Evolutionary conservation across 2,113 vertebrate genomes (phyloP).

Genomic region (Pitta sordida): DNA sequence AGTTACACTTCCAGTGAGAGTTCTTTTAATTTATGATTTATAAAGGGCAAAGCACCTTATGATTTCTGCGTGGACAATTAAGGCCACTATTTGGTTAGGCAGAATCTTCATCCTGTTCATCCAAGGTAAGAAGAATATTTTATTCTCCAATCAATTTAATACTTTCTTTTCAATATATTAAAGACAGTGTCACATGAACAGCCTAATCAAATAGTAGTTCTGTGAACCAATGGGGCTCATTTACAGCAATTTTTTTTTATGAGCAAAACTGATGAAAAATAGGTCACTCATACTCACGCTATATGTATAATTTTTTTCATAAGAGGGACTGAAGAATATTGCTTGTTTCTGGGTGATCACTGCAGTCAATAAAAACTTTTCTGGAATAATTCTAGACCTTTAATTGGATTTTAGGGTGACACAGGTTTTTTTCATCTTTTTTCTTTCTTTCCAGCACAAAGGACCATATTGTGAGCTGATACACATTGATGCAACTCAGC

Average conservation of each 20-base stretch:
- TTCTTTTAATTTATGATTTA: constrained; percentile 3
- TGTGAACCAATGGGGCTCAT: neutral
- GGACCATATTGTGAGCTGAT: neutral
- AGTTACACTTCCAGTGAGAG: neutral
- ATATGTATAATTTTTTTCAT: neutral
- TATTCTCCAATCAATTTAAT: neutral
- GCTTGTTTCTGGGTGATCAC: neutral
- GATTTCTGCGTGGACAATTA: neutral
- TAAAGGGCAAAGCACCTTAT: neutral
- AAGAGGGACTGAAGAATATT: neutral
- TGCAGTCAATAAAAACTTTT: neutral
- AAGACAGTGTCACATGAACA: neutral
- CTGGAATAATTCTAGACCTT: constrained; percentile 2
- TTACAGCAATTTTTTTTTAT: neutral
- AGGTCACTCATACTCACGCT: neutral
- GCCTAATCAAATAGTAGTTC: neutral
- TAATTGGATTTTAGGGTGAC: neutral
- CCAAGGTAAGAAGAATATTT: neutral
- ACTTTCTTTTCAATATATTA: neutral
- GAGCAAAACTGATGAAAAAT: neutral
- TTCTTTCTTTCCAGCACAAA: constrained; percentile 10
- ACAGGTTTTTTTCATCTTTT: neutral
- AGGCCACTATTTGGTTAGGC: neutral
- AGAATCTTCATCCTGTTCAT: neutral
- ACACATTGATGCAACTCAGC: neutral